Percentiles rank a stretch among this genome's conserved stretches.
These are phyloP conservation scores for Pseudachorutes palmiensis DNA, from an alignment of 1,140 invertebrate genomes.

Conservation along the genomic window DNA sequence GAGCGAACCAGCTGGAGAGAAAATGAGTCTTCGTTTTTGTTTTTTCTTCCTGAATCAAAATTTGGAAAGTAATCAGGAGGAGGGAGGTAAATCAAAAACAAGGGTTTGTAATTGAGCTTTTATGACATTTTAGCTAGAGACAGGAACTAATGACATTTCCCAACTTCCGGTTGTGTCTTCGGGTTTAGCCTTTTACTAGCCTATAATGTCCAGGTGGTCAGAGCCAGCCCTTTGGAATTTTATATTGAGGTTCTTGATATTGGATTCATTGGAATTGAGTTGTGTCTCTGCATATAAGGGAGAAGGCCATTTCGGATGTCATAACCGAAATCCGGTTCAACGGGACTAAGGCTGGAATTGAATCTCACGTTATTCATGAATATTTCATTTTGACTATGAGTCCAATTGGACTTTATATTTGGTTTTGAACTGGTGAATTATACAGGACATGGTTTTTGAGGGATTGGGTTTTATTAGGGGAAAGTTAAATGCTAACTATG, in stretches of 20 bases:
- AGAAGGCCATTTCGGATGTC: neutral
- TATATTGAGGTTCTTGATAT: neutral
- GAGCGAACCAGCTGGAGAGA: neutral
- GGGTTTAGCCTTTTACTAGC: too few species aligned
- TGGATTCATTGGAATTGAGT: neutral
- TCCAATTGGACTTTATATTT: neutral
- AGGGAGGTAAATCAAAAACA: neutral
- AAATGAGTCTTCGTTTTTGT: neutral
- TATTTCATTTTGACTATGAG: slow-evolving; percentile 33
- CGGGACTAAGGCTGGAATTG: neutral
- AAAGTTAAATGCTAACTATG: neutral
- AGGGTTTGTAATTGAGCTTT: neutral
- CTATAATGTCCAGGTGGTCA: neutral
- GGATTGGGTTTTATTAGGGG: neutral
- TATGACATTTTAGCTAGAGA: too few species aligned
- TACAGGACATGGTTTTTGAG: neutral
- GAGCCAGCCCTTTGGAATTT: neutral
- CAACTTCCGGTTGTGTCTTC: too few species aligned
- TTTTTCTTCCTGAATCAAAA: too few species aligned
- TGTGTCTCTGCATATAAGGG: neutral
- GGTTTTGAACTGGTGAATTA: neutral
- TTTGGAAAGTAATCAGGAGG: too few species aligned
- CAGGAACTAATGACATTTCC: too few species aligned
- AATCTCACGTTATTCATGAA: slow-evolving; percentile 32
- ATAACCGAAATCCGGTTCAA: neutral